Evolutionary conservation across 1,140 invertebrate genomes (phyloP).

Genomic region (Drosophila rufa): DNA sequence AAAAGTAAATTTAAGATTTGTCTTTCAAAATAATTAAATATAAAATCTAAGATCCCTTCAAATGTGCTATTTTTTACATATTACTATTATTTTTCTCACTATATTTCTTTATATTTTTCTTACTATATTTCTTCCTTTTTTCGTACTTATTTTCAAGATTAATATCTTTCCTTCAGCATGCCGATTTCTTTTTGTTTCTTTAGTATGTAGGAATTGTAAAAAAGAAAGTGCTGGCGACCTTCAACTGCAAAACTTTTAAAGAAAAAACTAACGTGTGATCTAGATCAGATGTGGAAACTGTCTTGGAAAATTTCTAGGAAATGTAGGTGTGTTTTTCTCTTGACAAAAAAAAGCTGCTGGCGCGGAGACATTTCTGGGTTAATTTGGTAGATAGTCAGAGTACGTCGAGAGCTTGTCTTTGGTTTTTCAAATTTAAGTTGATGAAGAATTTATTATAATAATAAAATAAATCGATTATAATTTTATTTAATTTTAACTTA

Average conservation of each 20-base stretch:
- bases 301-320: conserved; percentile 30
- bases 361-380: conserved; percentile 5
- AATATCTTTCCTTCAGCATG: neutral
- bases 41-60: too few species aligned
- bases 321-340: conserved; percentile 30
- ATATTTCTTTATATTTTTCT: too few species aligned
- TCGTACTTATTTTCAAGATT: neutral
- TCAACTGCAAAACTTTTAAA: conserved; percentile 1
- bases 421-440: too few species aligned
- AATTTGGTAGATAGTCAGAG: neutral
- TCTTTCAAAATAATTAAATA: too few species aligned
- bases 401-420: neutral
- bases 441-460: too few species aligned
- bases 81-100: too few species aligned
- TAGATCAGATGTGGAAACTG: conserved; percentile 21
- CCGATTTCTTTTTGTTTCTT: neutral
- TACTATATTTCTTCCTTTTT: neutral
- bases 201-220: neutral
- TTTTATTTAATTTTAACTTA: too few species aligned
- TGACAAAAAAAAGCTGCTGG: neutral
- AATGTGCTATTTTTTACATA: too few species aligned
- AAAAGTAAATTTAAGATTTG: too few species aligned
- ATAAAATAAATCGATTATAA: too few species aligned
- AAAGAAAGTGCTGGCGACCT: conserved; percentile 33
- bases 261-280: conserved; percentile 15